These are phyloP conservation scores for Potorous gilbertii DNA, from an alignment of 2,797 vertebrate genomes.

Conservation along the genomic window DNA sequence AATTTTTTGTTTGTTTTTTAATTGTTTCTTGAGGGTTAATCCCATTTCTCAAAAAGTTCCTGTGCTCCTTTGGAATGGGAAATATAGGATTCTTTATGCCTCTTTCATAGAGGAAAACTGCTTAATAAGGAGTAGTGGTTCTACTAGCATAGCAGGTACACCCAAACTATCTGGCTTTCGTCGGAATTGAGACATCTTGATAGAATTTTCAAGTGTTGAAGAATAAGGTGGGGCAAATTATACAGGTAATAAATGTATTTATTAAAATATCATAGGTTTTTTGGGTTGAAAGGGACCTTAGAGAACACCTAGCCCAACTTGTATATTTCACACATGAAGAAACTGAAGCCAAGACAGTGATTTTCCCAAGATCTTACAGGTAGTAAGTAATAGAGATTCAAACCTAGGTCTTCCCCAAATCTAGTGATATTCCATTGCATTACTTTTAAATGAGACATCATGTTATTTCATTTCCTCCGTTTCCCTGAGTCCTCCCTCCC, in stretches of 20 bases:
- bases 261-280: background rate
- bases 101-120: background rate
- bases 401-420: background rate
- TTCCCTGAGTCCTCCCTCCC: background rate
- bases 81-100: background rate
- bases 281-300: background rate
- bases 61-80: background rate
- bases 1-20: background rate
- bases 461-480: background rate
- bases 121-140: background rate
- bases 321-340: background rate
- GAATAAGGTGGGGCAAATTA: background rate
- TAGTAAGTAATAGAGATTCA: background rate
- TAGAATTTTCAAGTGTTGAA: slow-evolving; percentile 25
- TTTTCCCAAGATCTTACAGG: background rate
- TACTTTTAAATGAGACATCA: background rate
- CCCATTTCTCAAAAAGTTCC: background rate
- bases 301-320: background rate
- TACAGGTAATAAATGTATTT: background rate
- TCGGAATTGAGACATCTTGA: slow-evolving; percentile 20
- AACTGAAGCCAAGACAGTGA: background rate
- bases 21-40: background rate
- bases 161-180: background rate
- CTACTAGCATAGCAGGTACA: background rate
- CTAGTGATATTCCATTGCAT: background rate